Evolutionary conservation across 2,797 vertebrate genomes (phyloP).

Genomic region (Danio jaintianensis): DNA sequence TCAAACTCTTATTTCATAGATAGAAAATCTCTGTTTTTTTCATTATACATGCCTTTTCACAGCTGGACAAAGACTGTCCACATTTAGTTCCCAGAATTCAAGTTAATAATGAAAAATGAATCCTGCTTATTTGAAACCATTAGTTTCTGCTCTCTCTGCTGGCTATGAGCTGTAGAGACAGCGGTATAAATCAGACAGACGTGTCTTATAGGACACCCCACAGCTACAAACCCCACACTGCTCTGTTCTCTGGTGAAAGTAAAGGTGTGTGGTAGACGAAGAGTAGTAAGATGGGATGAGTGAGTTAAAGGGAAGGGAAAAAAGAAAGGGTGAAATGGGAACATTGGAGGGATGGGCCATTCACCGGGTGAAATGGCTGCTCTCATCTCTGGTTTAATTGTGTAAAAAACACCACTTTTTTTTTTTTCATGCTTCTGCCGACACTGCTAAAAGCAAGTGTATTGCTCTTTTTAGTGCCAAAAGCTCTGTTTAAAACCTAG

Average conservation of each 20-base stretch:
- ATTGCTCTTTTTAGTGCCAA: neutral
- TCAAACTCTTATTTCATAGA: neutral
- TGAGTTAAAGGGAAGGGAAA: conserved; percentile 18
- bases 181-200: conserved; percentile 40
- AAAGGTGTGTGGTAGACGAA: neutral
- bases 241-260: neutral
- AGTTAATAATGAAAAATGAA: conserved; percentile 13
- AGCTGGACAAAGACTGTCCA: neutral
- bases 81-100: conserved; percentile 6
- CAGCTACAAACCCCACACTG: neutral
- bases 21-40: neutral
- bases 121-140: conserved; percentile 16
- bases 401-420: conserved; percentile 20
- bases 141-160: conserved; percentile 1
- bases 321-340: neutral
- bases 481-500: neutral
- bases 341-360: neutral
- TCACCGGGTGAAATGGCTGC: neutral
- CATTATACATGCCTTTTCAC: conserved; percentile 10
- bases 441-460: neutral
- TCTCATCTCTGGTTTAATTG: neutral
- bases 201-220: conserved; percentile 13
- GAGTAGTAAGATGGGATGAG: conserved; percentile 59
- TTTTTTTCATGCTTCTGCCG: neutral
- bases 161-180: conserved; percentile 20